Evolutionary conservation across 2,113 vertebrate species (phyloP), one percentile per base, ranked within the genome.

Genomic region (Furnarius figulus): DNA sequence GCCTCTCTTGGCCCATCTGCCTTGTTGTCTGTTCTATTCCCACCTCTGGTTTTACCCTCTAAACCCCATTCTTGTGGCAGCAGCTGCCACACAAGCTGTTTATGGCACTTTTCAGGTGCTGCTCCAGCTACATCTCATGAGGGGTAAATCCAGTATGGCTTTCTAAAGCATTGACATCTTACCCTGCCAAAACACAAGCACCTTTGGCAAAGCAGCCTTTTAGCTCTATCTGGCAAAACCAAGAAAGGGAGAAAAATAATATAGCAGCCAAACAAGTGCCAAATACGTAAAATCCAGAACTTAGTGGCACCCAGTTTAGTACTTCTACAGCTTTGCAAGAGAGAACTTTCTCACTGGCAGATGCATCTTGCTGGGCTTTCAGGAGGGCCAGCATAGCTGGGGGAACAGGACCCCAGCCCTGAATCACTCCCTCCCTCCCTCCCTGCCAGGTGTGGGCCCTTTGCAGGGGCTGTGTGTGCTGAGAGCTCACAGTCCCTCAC

Each of bases 301-400:
- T 68, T 42, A 39, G 8, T 56, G 25, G 17, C 53, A n/a, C 33
- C 37, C 35, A 22, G 4, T 85, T 31, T 33, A 62, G 16, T 50
- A 44, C 21, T 61, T 81, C 17, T 50, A 23, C 47, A 73, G 53
- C 47, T 77, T n/a, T 68, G 33, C 7, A 8, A 52, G 30, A 33
- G 21, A 13, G 15, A 81, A 12, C 5, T 76, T 50, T 80, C n/a
- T 61, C 15, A 4, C 21, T 39, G 49, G 27, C 27, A 71, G 50
- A 30, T 0, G 1, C 24, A 46, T 63, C 13, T 10, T 52, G 21
- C 21, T 25, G 46, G 13, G 24, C 4, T 81, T 71, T 46, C 3
- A 14, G 20, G 62, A 42, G 30, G 8, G 23, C 44, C 62, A 31
- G 49, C 3, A 3, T 8, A 35, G n/a, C 21, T 33, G 14, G 7